phyloP scores from a whole-genome alignment of 2,888 invertebrate genomes.

The Drosophila testacea region DNA sequence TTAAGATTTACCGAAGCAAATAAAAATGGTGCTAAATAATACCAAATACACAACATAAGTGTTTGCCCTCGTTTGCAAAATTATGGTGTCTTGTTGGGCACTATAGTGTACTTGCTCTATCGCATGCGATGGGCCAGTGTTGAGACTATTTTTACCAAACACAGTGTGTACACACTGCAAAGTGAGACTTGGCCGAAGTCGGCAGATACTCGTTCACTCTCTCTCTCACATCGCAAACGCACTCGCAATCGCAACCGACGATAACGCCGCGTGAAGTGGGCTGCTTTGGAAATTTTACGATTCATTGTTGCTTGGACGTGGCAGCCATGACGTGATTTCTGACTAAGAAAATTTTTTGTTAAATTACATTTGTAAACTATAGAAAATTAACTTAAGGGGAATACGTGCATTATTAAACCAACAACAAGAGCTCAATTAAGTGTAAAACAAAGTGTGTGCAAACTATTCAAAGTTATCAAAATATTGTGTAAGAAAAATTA shows the following conservation, averaged over 20 bases:
- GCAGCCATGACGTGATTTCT: slow-evolving; percentile 85
- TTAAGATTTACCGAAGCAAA: not conserved
- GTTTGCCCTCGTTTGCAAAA: slow-evolving; percentile 33
- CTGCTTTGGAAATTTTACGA: slow-evolving; percentile 79
- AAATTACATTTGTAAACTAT: slow-evolving; percentile 78
- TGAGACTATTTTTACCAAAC: slow-evolving; percentile 14
- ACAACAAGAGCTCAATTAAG: slow-evolving; percentile 67
- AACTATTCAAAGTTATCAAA: slow-evolving; percentile 61
- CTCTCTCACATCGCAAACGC: slow-evolving; percentile 49
- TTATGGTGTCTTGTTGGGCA: not conserved
- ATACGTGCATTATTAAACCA: slow-evolving; percentile 73
- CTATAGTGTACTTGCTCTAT: slow-evolving; percentile 41
- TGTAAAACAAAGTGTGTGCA: slow-evolving; percentile 69
- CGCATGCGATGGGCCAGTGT: slow-evolving; percentile 14
- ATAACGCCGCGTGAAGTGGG: slow-evolving; percentile 67
- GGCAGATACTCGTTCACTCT: slow-evolving; percentile 47
- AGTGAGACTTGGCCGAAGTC: slow-evolving; percentile 29
- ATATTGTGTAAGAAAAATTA: slow-evolving; percentile 72
- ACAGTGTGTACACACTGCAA: slow-evolving; percentile 60
- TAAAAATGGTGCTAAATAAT: slow-evolving; percentile 53
- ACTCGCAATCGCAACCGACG: slow-evolving; percentile 66
- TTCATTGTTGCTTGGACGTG: slow-evolving; percentile 85
- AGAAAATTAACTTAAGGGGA: slow-evolving; percentile 72
- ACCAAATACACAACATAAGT: slow-evolving; percentile 24
- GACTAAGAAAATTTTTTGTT: slow-evolving; percentile 76